Conservation (phyloP, 2,113 vertebrate species). For the Zosterops hypoxanthus region DNA sequence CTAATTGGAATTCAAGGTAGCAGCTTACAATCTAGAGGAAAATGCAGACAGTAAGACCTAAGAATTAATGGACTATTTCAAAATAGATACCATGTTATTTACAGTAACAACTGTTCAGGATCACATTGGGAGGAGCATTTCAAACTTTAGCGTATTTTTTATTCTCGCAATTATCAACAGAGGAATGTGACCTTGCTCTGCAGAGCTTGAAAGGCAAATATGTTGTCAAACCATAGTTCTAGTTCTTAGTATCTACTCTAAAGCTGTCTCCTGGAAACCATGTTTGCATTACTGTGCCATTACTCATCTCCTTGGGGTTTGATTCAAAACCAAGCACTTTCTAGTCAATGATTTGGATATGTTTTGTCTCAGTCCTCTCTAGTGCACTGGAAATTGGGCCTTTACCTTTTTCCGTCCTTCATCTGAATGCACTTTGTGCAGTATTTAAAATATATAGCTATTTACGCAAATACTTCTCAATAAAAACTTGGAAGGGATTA, state of each 20-base stretch:
- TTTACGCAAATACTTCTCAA: neutral
- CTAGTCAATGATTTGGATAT: neutral
- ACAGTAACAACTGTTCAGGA: neutral
- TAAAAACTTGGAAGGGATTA: neutral
- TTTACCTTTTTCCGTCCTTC: neutral
- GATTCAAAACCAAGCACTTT: neutral
- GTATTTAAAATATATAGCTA: neutral
- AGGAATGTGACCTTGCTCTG: neutral
- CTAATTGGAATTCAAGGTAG: neutral
- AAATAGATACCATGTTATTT: neutral
- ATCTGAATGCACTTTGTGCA: constrained; percentile 37
- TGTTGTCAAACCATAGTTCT: neutral
- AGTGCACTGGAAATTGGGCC: neutral
- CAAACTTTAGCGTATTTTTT: neutral
- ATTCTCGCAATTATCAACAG: neutral
- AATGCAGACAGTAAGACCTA: neutral
- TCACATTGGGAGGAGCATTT: neutral
- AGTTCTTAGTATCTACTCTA: neutral
- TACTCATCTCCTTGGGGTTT: neutral
- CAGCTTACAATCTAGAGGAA: neutral
- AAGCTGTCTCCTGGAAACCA: neutral
- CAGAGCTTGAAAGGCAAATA: neutral
- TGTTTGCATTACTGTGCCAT: constrained; percentile 24
- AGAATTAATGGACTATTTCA: neutral
- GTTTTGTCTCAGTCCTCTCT: neutral